Evolutionary conservation across 2,888 invertebrate genomes (phyloP).

Genomic region (Ctenicera cuprea): DNA sequence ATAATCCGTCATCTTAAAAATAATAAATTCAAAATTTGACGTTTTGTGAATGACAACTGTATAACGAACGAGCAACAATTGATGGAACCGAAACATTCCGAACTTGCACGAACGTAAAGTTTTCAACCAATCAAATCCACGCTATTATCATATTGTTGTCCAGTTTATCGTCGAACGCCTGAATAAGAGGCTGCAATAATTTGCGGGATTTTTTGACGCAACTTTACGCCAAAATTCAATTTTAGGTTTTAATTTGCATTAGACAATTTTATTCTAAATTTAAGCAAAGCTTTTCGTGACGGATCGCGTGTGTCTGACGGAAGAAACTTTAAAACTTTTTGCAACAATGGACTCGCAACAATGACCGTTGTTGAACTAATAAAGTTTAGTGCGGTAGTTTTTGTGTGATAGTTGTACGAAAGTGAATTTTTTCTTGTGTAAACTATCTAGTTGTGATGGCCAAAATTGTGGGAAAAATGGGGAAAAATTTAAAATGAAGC

Average conservation of each 20-base stretch:
- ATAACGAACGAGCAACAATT: slow-evolving; percentile 34
- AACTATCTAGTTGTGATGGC: slow-evolving; percentile 13
- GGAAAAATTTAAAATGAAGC: slow-evolving; percentile 58
- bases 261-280: background rate
- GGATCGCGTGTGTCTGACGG: background rate
- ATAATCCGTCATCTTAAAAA: slow-evolving; percentile 63
- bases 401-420: background rate
- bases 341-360: slow-evolving; percentile 1
- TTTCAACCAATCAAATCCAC: slow-evolving; percentile 53
- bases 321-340: background rate
- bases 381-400: background rate
- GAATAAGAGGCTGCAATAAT: slow-evolving; percentile 18
- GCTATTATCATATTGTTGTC: slow-evolving; percentile 53
- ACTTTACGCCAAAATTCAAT: slow-evolving; percentile 16
- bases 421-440: background rate
- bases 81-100: slow-evolving; percentile 36
- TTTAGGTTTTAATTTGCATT: background rate
- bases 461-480: slow-evolving; percentile 30
- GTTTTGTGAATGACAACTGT: slow-evolving; percentile 16
- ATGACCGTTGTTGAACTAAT: background rate
- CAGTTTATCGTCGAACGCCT: slow-evolving; percentile 49
- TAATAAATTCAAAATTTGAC: slow-evolving; percentile 36
- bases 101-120: slow-evolving; percentile 51
- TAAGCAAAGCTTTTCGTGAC: background rate
- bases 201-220: slow-evolving; percentile 6